Base-by-base conservation (phyloP, 2,797 vertebrate genomes). In the Sternotherus odoratus region DNA sequence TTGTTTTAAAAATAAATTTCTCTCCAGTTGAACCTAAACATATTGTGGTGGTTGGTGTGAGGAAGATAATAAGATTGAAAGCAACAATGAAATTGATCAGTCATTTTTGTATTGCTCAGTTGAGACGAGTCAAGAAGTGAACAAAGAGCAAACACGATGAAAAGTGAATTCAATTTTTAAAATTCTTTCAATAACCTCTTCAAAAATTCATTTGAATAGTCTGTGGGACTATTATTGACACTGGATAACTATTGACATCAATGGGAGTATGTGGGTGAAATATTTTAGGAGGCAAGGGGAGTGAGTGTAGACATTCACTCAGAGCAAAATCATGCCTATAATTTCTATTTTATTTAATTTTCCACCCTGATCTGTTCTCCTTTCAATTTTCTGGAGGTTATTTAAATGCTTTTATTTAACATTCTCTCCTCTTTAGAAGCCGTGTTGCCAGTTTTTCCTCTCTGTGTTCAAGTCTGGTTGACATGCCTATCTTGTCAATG, bases 61-160 rank as follows among this genome's bases (percentile, higher is more conserved):
- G 83, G 57, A 81, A 96, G 95, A 90, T 94, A 96, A 95, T 85
- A 95, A 77, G 92, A 94, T 89, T 92, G 95, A 89, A 97, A 96
- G 96, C 92, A 95, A 96, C 94, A 91, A 85, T 90, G 95, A 95
- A 95, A 94, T 77, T 8, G 43, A 97, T 95, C 94, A 82, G 93
- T 93, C 88, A 91, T 79, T 89, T 97, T 36, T 75, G 26, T 75
- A 30, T 95, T 97, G 93, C 94, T 95, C 96, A 86, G 88, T 92
- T 57, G 12, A 30, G 91, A 95, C 90, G 92, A 97, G 81, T 95
- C 86, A 87, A 94, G 85, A 54, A 90, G 57, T 12, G 28, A 87
- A 94, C 24, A 77, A 90, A 94, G 86, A 95, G 54, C 79, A 94
- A 79, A 95, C 93, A 96, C 60, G 53, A 93, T 87, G 43, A 84